phyloP scores from a whole-genome alignment of 1,140 invertebrate genomes.

The Aphidius ervi region DNA sequence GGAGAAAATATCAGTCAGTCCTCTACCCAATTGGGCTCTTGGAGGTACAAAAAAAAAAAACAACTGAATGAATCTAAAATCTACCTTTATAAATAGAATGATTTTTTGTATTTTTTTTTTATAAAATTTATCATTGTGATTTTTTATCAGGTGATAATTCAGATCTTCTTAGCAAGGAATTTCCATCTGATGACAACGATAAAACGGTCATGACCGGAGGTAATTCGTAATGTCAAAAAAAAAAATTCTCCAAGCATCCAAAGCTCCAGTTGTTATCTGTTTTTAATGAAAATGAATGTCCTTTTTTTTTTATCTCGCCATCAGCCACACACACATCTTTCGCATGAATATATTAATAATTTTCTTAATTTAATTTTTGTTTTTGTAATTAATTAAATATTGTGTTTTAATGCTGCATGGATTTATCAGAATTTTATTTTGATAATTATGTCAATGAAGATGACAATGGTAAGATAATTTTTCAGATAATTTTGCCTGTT shows the following conservation, averaged over 20 bases:
- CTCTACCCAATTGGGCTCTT: conserved; percentile 58
- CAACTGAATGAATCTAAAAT: background rate
- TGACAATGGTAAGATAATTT: conserved; percentile 22
- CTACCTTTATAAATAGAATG: conserved; percentile 2
- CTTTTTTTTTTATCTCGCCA: background rate
- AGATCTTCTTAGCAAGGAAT: conserved; percentile 57
- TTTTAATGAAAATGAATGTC: background rate
- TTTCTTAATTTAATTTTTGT: background rate
- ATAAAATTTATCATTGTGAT: conserved; percentile 17
- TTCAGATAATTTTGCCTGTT: background rate
- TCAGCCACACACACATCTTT: background rate
- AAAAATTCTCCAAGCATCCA: too few species aligned
- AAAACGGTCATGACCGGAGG: conserved; percentile 41
- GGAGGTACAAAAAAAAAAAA: conserved; percentile 46
- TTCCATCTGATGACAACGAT: conserved; percentile 51
- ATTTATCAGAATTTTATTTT: conserved; percentile 19
- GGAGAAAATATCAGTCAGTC: conserved; percentile 51
- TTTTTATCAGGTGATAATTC: conserved; percentile 56
- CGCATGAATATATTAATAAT: conserved; percentile 1
- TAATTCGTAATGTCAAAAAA: conserved; percentile 30
- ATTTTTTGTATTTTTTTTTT: background rate
- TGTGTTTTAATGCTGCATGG: conserved; percentile 20
- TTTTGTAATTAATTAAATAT: conserved; percentile 11
- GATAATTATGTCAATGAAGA: conserved; percentile 19
- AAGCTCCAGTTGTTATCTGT: background rate